A percentile compares a stretch with the other conserved stretches of the same genome.
Conservation (phyloP, 2,113 vertebrate genomes). For the Campylomormyrus numenius region DNA sequence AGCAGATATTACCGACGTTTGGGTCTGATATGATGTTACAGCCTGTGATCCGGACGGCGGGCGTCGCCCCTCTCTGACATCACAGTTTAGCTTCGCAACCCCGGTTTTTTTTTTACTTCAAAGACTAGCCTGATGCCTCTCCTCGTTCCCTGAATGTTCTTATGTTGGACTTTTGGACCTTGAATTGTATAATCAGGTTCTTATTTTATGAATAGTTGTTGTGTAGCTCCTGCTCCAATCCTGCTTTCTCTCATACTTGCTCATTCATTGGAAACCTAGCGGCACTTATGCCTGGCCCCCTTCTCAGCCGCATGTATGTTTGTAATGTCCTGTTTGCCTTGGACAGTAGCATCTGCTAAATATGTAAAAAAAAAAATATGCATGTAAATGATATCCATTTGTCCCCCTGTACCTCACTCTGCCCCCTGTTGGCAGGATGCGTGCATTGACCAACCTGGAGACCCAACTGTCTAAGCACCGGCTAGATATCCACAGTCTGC, state of each 20-base stretch:
- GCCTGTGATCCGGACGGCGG: background rate
- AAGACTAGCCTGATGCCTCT: background rate
- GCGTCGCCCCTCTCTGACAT: background rate
- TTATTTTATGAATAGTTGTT: too few species aligned
- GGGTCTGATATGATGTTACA: background rate
- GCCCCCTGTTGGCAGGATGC: slow-evolving; percentile 57
- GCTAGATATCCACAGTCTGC: slow-evolving; percentile 61
- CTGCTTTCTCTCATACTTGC: background rate
- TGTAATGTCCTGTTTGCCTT: background rate
- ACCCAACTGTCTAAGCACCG: slow-evolving; percentile 57
- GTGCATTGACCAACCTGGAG: slow-evolving; percentile 64
- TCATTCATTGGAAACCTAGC: background rate
- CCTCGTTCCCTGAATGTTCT: background rate
- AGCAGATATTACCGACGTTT: background rate
- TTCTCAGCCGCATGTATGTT: background rate
- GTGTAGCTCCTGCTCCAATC: too few species aligned
- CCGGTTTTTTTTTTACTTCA: background rate
- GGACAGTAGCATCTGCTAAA: background rate
- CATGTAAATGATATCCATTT: background rate
- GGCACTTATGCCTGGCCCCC: background rate
- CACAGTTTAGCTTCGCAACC: background rate
- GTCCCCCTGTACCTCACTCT: background rate
- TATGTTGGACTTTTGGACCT: background rate
- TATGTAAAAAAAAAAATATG: background rate
- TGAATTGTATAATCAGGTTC: background rate